Evolutionary conservation across 2,797 vertebrate genomes (phyloP), one percentile per base, ranked within the genome.

Genomic region (Sebastes oblongus): DNA sequence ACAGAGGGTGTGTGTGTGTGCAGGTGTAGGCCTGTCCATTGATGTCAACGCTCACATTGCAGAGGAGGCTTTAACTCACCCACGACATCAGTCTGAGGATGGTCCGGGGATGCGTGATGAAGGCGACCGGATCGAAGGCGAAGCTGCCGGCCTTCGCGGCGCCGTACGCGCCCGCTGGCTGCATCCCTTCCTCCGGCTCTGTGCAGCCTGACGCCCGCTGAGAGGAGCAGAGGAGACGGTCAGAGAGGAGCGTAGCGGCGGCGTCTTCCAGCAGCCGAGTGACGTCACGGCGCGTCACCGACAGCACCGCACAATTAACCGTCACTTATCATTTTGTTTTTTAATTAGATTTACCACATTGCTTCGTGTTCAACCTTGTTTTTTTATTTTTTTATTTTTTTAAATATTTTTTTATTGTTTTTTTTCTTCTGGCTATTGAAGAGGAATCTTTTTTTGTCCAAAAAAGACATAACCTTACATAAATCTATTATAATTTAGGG

Each of bases 81-180:
- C 97, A 98, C 71, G 96, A 95, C 60, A 96, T 80, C 61, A 97
- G 91, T 73, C 97, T 93, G 68, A 99, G 94, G 76, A 98, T 81
- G 93, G 97, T 98, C 91, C 98, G 97, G 9, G 97, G 98, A 85
- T 97, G 96, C 83, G 93, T 96, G 61, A 96, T 93, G 93, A 99
- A 99, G 80, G 96, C 96, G 84, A 98, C 77, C 60, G 96, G 97
- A 74, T 98, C 97, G 86, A 98, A 93, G 85, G 88, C 82, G 86
- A 92, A 65, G 52, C 92, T 92, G 50, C 97, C 97, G 60, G 97
- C 97, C 89, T 96, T 95, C 25, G 96, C 96, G 78, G 97, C 97
- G 89, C 97, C 97, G 69, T 97, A 99, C 76, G 97, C 96, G 80
- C 94, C 96, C 82, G 96, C 95, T 82, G 95, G 14, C 83, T 94